Conservation (phyloP, 2,888 invertebrate species). For the Perdita meconis region DNA sequence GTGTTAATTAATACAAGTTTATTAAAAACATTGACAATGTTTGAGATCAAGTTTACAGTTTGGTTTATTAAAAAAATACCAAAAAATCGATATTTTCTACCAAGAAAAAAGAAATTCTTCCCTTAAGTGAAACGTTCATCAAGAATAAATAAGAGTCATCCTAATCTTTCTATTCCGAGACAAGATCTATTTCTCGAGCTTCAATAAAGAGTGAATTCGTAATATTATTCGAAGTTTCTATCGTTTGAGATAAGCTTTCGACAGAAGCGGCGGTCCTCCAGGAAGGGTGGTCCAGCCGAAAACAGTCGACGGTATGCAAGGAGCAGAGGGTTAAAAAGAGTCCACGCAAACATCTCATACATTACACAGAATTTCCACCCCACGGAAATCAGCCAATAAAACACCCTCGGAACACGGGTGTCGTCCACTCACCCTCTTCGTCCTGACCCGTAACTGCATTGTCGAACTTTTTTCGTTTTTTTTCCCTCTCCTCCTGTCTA, state of each 20-base stretch:
- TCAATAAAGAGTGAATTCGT: too few relatives aligned
- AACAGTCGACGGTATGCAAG: constrained; percentile 45
- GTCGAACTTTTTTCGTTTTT: constrained; percentile 79
- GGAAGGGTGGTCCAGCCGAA: constrained; percentile 22
- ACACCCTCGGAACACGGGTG: constrained; percentile 77
- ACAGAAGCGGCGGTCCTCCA: not conserved
- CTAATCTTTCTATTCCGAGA: too few relatives aligned
- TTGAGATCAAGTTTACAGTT: too few relatives aligned
- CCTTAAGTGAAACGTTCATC: too few relatives aligned
- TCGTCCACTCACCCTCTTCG: constrained; percentile 71
- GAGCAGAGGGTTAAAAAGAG: constrained; percentile 66
- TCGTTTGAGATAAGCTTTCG: not conserved
- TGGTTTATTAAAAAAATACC: too few relatives aligned
- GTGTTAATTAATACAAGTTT: too few relatives aligned
- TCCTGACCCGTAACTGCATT: constrained; percentile 77
- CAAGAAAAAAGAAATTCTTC: too few relatives aligned
- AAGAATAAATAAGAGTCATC: too few relatives aligned
- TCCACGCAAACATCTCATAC: constrained; percentile 72
- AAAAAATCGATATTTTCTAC: too few relatives aligned
- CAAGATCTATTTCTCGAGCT: too few relatives aligned
- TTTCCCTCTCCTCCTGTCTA: constrained; percentile 39
- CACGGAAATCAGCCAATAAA: constrained; percentile 84
- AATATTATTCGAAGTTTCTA: not conserved
- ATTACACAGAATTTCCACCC: constrained; percentile 79
- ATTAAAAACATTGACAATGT: too few relatives aligned